These are phyloP conservation scores for Lucilia cuprina DNA, from an alignment of 1,140 invertebrate species.

Conservation along the genomic window DNA sequence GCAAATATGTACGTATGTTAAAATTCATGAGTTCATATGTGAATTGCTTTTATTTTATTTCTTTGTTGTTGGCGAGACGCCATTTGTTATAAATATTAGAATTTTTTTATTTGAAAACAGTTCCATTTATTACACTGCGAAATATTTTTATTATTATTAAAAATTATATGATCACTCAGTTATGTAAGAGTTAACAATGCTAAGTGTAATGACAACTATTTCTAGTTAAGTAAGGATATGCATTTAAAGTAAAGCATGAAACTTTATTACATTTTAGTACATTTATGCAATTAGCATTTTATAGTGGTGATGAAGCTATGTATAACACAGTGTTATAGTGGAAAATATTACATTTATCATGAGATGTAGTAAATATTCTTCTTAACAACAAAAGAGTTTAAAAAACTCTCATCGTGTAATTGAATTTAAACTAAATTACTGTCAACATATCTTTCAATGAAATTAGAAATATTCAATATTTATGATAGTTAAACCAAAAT, in stretches of 20 bases:
- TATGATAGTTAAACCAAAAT: too few species aligned
- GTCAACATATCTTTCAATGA: too few species aligned
- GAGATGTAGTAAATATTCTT: too few species aligned
- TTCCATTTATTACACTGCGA: not conserved
- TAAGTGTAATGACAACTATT: not conserved
- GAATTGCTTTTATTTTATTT: constrained; percentile 11
- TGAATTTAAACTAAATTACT: too few species aligned
- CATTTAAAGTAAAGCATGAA: not conserved
- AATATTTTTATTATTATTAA: not conserved
- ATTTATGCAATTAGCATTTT: too few species aligned
- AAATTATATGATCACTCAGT: not conserved
- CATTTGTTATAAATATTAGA: constrained; percentile 25
- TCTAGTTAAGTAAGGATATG: not conserved
- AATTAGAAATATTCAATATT: too few species aligned
- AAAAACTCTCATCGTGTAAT: too few species aligned
- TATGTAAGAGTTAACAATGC: not conserved
- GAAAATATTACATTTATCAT: too few species aligned
- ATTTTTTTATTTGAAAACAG: not conserved
- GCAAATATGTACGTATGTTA: not conserved
- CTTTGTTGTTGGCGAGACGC: constrained; percentile 17
- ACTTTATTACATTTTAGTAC: not conserved
- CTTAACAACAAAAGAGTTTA: too few species aligned
- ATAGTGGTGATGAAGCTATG: too few species aligned
- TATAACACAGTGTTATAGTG: too few species aligned
- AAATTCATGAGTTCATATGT: constrained; percentile 20